These are phyloP conservation scores for Apostichopus parvimensis DNA, from an alignment of 35 echinoderm and acorn worm genomes.

Conservation along the genomic window DNA sequence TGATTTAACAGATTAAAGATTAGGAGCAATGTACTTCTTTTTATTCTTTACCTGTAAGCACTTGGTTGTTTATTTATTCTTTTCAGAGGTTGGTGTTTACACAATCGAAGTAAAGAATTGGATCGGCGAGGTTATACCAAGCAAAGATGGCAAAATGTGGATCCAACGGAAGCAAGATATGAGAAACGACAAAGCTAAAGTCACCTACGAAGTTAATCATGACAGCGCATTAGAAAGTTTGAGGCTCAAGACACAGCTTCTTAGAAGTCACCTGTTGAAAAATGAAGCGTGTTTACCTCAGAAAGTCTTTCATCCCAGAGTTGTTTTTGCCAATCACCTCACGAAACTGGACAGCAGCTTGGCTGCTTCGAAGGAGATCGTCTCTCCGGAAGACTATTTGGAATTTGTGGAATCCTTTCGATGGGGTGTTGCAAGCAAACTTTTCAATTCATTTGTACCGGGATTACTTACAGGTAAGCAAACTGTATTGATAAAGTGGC, in stretches of 20 bases:
- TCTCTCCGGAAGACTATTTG: conserved; percentile 54
- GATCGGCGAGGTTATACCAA: conserved; percentile 72
- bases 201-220: conserved; percentile 76
- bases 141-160: conserved; percentile 82
- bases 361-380: conserved; percentile 58
- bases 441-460: conserved; percentile 86
- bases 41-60: no score
- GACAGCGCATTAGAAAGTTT: conserved; percentile 69
- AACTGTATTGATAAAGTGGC: no score
- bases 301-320: conserved; percentile 82
- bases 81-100: conserved; percentile 89
- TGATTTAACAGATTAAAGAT: no score
- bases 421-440: conserved; percentile 63
- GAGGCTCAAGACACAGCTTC: conserved; percentile 70
- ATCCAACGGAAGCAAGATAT: conserved; percentile 67
- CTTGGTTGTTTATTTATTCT: neutral
- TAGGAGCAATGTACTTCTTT: no score
- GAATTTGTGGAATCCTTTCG: conserved; percentile 80
- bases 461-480: conserved; percentile 58
- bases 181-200: conserved; percentile 44
- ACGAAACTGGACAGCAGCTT: conserved; percentile 57
- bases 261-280: conserved; percentile 82
- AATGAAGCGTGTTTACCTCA: conserved; percentile 80
- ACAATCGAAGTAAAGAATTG: conserved; percentile 96
- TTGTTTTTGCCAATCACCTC: conserved; percentile 82